Conservation (phyloP, 2,888 invertebrate species). For the Spodoptera picta region DNA sequence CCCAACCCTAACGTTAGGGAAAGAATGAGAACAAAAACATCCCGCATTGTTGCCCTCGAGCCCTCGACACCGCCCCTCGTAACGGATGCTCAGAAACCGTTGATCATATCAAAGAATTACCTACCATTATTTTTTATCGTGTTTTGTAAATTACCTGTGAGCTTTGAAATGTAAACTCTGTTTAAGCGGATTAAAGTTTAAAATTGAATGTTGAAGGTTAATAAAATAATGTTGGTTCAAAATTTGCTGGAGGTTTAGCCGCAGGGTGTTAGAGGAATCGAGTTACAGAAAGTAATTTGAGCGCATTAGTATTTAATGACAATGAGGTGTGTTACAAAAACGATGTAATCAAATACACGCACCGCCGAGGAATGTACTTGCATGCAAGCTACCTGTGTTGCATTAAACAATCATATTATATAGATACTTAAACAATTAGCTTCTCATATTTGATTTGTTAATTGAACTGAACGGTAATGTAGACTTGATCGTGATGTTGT, state of each 20-base stretch:
- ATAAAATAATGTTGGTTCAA: constrained; percentile 20
- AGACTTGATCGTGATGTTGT: too few species aligned
- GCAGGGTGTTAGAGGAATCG: constrained; percentile 43
- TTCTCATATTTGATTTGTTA: too few species aligned
- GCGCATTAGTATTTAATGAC: constrained; percentile 49
- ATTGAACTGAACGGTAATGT: too few species aligned
- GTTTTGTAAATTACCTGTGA: constrained; percentile 20
- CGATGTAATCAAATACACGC: constrained; percentile 30
- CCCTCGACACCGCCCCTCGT: constrained; percentile 45
- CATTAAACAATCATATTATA: too few species aligned
- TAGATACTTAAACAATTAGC: too few species aligned
- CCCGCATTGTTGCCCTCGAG: constrained; percentile 20
- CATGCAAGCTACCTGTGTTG: neutral
- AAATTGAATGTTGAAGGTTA: constrained; percentile 9
- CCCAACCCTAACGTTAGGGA: constrained; percentile 33
- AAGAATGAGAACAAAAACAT: constrained; percentile 46
- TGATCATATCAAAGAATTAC: constrained; percentile 56
- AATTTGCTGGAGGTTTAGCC: constrained; percentile 39
- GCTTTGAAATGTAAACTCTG: constrained; percentile 2
- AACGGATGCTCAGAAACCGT: constrained; percentile 60
- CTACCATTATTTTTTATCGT: constrained; percentile 33
- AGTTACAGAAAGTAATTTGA: constrained; percentile 55
- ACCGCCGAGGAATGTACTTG: constrained; percentile 1
- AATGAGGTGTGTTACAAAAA: constrained; percentile 28
- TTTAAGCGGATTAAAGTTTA: neutral